Percentiles rank a stretch among this genome's conserved stretches.
Evolutionary conservation across 1,140 invertebrate species (phyloP).

Genomic region (Penaeus chinensis): DNA sequence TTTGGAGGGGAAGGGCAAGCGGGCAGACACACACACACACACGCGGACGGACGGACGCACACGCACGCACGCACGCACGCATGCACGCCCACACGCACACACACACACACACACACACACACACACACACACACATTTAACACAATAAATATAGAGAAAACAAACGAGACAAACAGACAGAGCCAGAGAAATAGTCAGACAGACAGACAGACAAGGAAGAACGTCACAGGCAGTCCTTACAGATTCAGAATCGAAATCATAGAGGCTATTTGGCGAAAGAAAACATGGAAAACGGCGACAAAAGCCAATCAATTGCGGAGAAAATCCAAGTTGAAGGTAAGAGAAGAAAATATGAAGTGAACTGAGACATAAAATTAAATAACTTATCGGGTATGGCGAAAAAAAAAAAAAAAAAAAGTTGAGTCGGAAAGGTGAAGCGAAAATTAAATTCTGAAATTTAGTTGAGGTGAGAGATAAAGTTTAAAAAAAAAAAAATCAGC

Average conservation of each 20-base stretch:
- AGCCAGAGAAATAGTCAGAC: background rate
- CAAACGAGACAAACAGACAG: background rate
- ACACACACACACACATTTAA: conserved; percentile 17
- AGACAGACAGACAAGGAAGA: background rate
- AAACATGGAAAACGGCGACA: too few species aligned
- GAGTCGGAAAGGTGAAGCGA: background rate
- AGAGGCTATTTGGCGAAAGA: too few species aligned
- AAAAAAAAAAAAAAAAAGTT: background rate
- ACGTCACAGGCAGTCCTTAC: background rate
- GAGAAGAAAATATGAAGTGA: too few species aligned
- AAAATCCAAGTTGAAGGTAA: too few species aligned
- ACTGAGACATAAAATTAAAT: too few species aligned
- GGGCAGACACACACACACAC: conserved; percentile 35
- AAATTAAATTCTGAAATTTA: background rate
- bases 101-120: background rate
- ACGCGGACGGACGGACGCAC: background rate
- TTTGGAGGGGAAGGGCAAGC: background rate
- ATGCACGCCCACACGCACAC: conserved; percentile 33
- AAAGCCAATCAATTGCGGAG: too few species aligned
- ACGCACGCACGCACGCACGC: conserved; percentile 28
- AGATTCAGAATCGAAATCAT: too few species aligned
- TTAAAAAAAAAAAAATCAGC: background rate
- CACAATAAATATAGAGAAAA: too few species aligned
- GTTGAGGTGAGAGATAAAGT: background rate
- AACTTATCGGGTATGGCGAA: too few species aligned